phyloP scores from a whole-genome alignment of 1,140 invertebrate species.

The Dreissena polymorpha region DNA sequence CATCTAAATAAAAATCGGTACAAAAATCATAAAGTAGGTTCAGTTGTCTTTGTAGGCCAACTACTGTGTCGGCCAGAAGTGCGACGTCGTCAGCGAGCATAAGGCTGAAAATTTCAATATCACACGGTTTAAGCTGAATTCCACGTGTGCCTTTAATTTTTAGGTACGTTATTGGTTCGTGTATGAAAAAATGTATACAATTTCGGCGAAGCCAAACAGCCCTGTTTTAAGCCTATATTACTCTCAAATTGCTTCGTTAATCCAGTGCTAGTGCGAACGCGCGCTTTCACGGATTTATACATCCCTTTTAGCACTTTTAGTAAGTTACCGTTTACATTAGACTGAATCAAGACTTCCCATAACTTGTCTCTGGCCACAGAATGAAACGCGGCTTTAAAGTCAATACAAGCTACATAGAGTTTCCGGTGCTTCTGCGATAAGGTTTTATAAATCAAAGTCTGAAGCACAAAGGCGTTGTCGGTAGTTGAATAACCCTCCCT shows the following conservation, averaged over 20 bases:
- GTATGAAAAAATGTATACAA: not conserved
- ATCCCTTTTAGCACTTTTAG: not conserved
- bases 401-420: not conserved
- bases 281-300: not conserved
- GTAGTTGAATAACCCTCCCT: not conserved
- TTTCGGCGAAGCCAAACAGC: not conserved
- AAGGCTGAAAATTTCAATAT: not conserved
- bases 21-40: not conserved
- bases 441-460: not conserved
- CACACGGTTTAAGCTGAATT: not conserved
- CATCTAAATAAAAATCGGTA: not conserved
- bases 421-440: not conserved
- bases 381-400: not conserved
- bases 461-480: conserved; percentile 6
- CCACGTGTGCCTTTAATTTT: not conserved
- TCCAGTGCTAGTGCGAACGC: not conserved
- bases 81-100: conserved; percentile 15
- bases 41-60: conserved; percentile 10
- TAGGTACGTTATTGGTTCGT: not conserved
- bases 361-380: not conserved
- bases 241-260: not conserved
- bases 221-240: conserved; percentile 6
- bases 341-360: not conserved
- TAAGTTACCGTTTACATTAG: not conserved
- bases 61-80: not conserved